Conservation (phyloP, 2,888 invertebrate species). For the Torymus tubicola region DNA sequence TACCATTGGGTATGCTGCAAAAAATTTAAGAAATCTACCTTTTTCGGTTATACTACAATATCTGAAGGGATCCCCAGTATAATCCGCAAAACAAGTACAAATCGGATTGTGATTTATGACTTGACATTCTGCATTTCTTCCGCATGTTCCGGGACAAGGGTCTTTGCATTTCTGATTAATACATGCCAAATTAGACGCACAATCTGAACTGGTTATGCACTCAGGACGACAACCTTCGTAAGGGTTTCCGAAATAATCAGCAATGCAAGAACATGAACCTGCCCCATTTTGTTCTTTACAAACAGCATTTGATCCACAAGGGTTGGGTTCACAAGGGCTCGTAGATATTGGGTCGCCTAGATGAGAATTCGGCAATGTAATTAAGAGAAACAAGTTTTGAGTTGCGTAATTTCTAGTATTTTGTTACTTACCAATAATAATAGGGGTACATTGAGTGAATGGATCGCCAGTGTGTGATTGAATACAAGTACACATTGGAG, state of each 20-base stretch:
- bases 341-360: conserved; percentile 47
- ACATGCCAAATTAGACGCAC: conserved; percentile 83
- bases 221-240: conserved; percentile 84
- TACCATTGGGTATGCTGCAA: not conserved
- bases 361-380: too few species aligned
- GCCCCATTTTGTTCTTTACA: conserved; percentile 74
- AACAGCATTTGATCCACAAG: conserved; percentile 80
- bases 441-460: conserved; percentile 80
- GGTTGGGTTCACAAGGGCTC: conserved; percentile 78
- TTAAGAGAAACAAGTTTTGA: too few species aligned
- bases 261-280: conserved; percentile 83
- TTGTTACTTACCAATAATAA: conserved; percentile 51
- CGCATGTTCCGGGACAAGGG: conserved; percentile 87
- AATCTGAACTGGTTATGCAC: conserved; percentile 85
- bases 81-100: conserved; percentile 83
- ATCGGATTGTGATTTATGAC: conserved; percentile 87
- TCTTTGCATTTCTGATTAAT: conserved; percentile 85
- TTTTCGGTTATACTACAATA: conserved; percentile 79
- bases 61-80: conserved; percentile 85
- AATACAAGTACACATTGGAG: conserved; percentile 82
- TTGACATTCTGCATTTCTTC: conserved; percentile 84
- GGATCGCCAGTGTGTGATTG: conserved; percentile 83
- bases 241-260: conserved; percentile 85
- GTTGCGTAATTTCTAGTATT: not conserved
- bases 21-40: conserved; percentile 53